phyloP scores from a whole-genome alignment of 1,140 invertebrate genomes.

The Lethrus apterus region DNA sequence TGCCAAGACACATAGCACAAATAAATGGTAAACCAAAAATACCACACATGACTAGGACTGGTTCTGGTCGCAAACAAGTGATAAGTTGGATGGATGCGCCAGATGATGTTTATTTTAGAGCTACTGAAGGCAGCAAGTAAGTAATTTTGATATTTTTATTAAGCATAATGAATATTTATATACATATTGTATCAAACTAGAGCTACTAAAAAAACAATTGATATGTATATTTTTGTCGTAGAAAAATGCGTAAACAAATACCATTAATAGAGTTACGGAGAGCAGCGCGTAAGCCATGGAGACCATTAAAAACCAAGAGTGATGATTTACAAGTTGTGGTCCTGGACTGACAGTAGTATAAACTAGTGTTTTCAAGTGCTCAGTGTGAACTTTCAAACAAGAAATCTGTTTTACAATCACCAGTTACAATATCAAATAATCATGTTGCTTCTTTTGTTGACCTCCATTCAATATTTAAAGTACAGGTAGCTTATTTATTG shows the following conservation, averaged over 20 bases:
- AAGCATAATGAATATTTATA: background rate
- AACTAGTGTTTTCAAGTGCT: constrained; percentile 21
- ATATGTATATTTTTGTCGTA: constrained; percentile 43
- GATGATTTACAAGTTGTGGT: constrained; percentile 37
- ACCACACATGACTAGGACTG: constrained; percentile 55
- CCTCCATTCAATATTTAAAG: constrained; percentile 2
- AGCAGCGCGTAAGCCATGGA: constrained; percentile 86
- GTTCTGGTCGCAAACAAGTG: constrained; percentile 72
- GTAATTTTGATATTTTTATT: constrained; percentile 35
- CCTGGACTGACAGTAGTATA: constrained; percentile 33
- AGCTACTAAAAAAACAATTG: constrained; percentile 1
- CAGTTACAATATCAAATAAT: constrained; percentile 25
- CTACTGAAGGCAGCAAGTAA: constrained; percentile 84
- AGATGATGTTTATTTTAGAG: constrained; percentile 93
- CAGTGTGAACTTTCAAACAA: constrained; percentile 24
- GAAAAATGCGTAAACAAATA: constrained; percentile 75
- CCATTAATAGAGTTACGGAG: constrained; percentile 74
- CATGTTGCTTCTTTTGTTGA: constrained; percentile 7
- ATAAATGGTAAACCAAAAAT: constrained; percentile 69
- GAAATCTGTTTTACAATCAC: constrained; percentile 22
- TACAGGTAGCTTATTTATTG: constrained; percentile 13
- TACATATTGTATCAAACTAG: background rate
- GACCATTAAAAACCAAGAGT: constrained; percentile 49
- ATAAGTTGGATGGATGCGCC: constrained; percentile 98
- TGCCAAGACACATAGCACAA: constrained; percentile 56